phyloP scores from a whole-genome alignment of 1,140 invertebrate genomes.

The Drosophila ercepeae region DNA sequence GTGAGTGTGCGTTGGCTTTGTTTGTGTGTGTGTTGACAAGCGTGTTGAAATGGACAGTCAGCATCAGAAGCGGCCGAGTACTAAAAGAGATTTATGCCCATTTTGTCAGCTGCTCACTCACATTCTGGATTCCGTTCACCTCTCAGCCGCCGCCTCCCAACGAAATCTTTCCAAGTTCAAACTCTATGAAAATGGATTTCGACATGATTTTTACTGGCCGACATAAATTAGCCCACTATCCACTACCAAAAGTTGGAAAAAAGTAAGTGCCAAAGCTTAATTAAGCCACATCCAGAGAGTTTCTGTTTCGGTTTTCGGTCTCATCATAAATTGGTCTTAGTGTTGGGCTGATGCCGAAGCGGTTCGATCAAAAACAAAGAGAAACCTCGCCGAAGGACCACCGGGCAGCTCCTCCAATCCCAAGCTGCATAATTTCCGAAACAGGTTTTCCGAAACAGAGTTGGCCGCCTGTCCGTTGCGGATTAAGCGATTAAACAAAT shows the following conservation, averaged over 20 bases:
- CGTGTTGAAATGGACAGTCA: constrained; percentile 80
- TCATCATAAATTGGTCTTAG: constrained; percentile 77
- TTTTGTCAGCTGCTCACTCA: constrained; percentile 69
- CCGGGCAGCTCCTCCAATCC: constrained; percentile 45
- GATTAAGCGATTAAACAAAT: constrained; percentile 83
- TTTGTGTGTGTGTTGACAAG: constrained; percentile 63
- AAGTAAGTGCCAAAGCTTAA: constrained; percentile 75
- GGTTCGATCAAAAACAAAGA: constrained; percentile 76
- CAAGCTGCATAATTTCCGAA: constrained; percentile 60
- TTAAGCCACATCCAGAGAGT: constrained; percentile 61
- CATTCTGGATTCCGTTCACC: constrained; percentile 37
- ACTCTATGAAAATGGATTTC: constrained; percentile 63
- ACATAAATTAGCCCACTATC: constrained; percentile 60
- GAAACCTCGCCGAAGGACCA: constrained; percentile 67
- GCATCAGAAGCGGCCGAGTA: constrained; percentile 64
- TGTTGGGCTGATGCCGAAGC: constrained; percentile 34
- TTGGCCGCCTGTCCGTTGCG: constrained; percentile 41
- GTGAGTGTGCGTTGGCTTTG: constrained; percentile 8
- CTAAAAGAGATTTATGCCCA: constrained; percentile 79
- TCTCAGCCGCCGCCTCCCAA: neutral
- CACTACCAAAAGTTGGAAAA: neutral
- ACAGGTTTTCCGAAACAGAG: constrained; percentile 65
- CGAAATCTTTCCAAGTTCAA: constrained; percentile 34
- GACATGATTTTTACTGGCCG: constrained; percentile 62
- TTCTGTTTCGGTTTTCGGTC: constrained; percentile 19